A percentile compares a stretch with the other conserved stretches of the same genome.
Conservation (phyloP, 2,888 invertebrate genomes). For the Cheiracanthium punctorium region DNA sequence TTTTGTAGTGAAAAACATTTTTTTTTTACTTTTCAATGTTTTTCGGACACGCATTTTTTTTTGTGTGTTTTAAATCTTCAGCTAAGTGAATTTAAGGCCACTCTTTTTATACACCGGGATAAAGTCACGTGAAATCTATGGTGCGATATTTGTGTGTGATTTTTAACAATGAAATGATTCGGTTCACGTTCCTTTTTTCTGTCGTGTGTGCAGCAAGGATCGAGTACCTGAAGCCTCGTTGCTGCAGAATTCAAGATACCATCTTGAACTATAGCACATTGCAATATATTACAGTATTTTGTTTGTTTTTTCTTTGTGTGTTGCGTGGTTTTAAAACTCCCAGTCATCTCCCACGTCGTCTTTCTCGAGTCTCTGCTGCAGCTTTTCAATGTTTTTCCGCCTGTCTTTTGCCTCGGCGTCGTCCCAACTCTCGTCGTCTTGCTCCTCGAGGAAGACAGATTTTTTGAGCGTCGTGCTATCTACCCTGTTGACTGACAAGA, state of each 20-base stretch:
- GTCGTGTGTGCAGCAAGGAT: constrained; percentile 10
- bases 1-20: not conserved
- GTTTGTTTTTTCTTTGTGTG: too few relatives aligned
- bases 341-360: constrained; percentile 72
- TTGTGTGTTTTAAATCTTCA: constrained; percentile 34
- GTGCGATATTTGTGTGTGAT: constrained; percentile 52
- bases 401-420: constrained; percentile 71
- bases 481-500: constrained; percentile 29
- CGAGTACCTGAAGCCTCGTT: constrained; percentile 10
- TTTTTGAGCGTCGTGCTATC: constrained; percentile 52
- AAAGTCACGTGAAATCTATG: constrained; percentile 65
- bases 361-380: constrained; percentile 72
- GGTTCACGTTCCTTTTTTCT: constrained; percentile 33
- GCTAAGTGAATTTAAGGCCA: constrained; percentile 61
- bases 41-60: constrained; percentile 19
- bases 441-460: constrained; percentile 76
- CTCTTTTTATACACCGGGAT: constrained; percentile 68
- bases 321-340: constrained; percentile 71
- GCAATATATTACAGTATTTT: not conserved
- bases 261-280: not conserved
- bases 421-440: constrained; percentile 77
- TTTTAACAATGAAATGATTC: constrained; percentile 62
- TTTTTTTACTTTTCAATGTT: not conserved
- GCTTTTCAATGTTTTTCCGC: constrained; percentile 72
- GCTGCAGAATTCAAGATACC: constrained; percentile 4